These are phyloP conservation scores for Dendrocopos noguchii DNA, from an alignment of 2,113 vertebrate species.

Conservation along the genomic window DNA sequence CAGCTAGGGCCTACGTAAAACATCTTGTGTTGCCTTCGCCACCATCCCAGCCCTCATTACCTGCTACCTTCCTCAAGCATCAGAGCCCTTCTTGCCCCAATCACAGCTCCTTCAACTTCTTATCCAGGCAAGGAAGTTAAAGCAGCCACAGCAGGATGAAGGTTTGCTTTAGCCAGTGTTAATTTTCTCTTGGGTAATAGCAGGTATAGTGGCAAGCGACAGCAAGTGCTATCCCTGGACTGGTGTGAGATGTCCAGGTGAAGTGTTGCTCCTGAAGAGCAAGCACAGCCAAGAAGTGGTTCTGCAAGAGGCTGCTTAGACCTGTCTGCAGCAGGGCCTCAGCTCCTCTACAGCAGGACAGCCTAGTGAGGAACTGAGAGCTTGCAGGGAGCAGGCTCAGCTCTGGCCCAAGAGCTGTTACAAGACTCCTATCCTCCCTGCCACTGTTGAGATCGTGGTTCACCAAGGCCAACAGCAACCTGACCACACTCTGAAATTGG, in stretches of 20 bases:
- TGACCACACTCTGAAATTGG: accelerated
- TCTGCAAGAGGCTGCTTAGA: accelerated
- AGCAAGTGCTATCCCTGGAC: background rate
- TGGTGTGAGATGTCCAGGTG: background rate
- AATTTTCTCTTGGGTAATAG: background rate
- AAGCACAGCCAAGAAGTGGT: background rate
- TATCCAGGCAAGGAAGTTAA: background rate
- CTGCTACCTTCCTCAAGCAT: background rate
- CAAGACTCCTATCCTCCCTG: background rate
- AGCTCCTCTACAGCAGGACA: background rate
- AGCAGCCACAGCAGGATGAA: accelerated
- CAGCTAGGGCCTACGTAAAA: background rate
- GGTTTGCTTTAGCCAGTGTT: background rate
- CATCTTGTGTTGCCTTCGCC: background rate
- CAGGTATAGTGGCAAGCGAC: background rate
- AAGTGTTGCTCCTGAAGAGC: background rate
- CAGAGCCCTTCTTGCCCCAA: background rate
- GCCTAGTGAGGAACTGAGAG: accelerated
- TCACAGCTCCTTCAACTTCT: background rate
- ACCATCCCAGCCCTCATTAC: accelerated
- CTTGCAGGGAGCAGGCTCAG: background rate
- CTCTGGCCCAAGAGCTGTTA: background rate
- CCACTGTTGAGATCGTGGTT: background rate
- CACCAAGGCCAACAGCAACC: background rate
- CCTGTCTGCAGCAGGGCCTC: background rate